Conservation (phyloP, 2,797 vertebrate species). For the Alauda arvensis region DNA sequence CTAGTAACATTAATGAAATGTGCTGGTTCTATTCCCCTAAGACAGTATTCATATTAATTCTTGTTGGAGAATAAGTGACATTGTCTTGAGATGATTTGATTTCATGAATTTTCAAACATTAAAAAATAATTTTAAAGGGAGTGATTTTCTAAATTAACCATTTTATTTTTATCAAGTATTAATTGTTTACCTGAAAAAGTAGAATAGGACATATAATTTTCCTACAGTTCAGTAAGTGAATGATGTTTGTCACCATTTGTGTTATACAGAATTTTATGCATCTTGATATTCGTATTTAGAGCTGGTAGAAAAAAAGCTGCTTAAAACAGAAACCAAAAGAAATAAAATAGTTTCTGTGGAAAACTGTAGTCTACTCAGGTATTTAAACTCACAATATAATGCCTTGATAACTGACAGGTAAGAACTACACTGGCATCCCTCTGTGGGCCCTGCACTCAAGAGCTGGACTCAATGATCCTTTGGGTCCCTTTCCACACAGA, state of each 20-base stretch:
- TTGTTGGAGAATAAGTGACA: not conserved
- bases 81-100: not conserved
- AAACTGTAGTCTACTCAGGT: not conserved
- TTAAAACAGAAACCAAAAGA: conserved; percentile 4
- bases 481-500: not conserved
- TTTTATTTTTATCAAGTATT: not conserved
- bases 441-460: not conserved
- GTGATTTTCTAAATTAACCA: not conserved
- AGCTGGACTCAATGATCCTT: not conserved
- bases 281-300: not conserved
- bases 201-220: not conserved
- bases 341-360: not conserved
- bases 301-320: not conserved
- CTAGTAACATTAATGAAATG: not conserved
- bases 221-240: not conserved
- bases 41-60: not conserved
- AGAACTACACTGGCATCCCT: not conserved
- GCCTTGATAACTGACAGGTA: conserved; percentile 17
- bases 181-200: not conserved
- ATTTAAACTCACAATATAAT: not conserved
- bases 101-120: not conserved
- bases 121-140: not conserved
- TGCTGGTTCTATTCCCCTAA: not conserved
- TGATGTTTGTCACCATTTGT: not conserved
- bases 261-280: not conserved